Evolutionary conservation across 2,888 invertebrate species (phyloP).

Genomic region (Hypomecis punctinalis): DNA sequence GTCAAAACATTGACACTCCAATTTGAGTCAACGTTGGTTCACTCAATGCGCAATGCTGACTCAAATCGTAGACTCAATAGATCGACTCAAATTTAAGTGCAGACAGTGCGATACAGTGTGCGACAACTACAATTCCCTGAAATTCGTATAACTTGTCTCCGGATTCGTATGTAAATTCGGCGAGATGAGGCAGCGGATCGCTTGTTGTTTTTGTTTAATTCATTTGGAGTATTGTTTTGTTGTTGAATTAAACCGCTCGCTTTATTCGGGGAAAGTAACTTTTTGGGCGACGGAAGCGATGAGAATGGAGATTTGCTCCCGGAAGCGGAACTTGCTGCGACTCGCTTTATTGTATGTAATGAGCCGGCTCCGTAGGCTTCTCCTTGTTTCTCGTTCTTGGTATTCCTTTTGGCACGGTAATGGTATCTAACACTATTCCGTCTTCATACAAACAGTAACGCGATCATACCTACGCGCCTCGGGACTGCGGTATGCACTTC

Average conservation of each 20-base stretch:
- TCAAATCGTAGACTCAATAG: too few species aligned
- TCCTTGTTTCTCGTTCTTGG: neutral
- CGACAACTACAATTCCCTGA: neutral
- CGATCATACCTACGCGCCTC: too few species aligned
- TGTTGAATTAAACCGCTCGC: slow-evolving; percentile 29
- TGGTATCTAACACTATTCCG: too few species aligned
- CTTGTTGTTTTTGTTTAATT: slow-evolving; percentile 58
- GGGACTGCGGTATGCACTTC: too few species aligned
- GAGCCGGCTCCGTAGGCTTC: neutral
- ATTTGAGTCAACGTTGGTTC: too few species aligned
- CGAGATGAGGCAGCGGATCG: slow-evolving; percentile 49
- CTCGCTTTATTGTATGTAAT: neutral
- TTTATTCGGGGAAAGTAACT: slow-evolving; percentile 21
- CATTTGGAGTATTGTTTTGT: slow-evolving; percentile 35
- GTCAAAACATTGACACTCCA: too few species aligned
- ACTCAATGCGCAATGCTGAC: too few species aligned
- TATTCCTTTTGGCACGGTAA: neutral
- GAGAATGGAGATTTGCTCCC: slow-evolving; percentile 27
- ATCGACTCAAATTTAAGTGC: too few species aligned
- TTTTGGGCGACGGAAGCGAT: slow-evolving; percentile 27
- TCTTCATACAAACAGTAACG: too few species aligned
- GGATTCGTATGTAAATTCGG: slow-evolving; percentile 69
- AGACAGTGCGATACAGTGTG: neutral
- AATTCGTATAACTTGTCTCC: slow-evolving; percentile 36
- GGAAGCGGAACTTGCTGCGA: slow-evolving; percentile 17